A percentile compares a stretch with the other conserved stretches of the same genome.
These are phyloP conservation scores for Tenthredo amoena DNA, from an alignment of 2,888 invertebrate species.

Conservation along the genomic window DNA sequence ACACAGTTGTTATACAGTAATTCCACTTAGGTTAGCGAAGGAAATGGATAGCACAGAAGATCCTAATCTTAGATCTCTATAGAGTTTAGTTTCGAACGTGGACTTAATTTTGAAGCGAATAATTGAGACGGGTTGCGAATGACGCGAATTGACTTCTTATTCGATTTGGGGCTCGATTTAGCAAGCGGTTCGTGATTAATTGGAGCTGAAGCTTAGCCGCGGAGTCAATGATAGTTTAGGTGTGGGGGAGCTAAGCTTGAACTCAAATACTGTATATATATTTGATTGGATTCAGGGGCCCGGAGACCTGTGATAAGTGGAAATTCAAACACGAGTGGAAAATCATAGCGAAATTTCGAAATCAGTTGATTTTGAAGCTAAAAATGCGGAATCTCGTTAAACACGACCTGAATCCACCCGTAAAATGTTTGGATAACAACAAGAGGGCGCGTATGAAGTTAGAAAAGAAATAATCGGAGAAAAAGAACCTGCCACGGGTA, in stretches of 20 bases:
- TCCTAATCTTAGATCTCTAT: background rate
- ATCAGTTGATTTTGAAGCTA: background rate
- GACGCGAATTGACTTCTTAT: background rate
- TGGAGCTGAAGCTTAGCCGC: background rate
- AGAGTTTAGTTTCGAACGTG: background rate
- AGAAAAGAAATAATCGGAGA: background rate
- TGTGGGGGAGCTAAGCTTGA: background rate
- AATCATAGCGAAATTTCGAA: background rate
- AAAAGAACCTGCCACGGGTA: background rate
- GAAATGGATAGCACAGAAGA: background rate
- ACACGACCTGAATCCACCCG: background rate
- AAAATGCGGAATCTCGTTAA: background rate
- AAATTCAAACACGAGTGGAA: background rate
- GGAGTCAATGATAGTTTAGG: background rate
- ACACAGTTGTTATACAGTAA: background rate
- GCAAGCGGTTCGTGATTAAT: background rate
- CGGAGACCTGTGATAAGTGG: background rate
- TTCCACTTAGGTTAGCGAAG: background rate
- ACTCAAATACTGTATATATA: constrained; percentile 4
- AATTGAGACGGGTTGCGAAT: background rate
- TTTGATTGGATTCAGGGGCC: background rate
- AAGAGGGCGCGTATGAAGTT: background rate
- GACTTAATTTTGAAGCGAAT: background rate
- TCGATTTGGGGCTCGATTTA: background rate
- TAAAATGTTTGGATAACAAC: background rate